These are phyloP conservation scores for Stenopsyche tienmushanensis DNA, from an alignment of 1,140 invertebrate species.

Conservation along the genomic window DNA sequence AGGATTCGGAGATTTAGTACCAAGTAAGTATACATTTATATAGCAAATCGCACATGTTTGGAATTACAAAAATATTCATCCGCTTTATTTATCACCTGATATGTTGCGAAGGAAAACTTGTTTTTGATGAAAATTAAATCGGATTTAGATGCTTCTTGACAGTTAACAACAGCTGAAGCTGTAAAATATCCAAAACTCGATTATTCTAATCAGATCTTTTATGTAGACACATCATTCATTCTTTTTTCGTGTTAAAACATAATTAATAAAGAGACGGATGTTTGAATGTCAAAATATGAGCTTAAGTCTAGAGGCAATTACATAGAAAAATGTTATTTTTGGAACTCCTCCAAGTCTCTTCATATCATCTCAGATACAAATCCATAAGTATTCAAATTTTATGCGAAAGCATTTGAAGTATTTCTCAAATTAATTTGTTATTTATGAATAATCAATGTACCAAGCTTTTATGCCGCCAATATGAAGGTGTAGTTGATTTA, in stretches of 20 bases:
- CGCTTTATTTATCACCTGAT: too few species aligned
- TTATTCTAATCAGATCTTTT: neutral
- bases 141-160: too few species aligned
- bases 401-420: too few species aligned
- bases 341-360: slow-evolving; percentile 24
- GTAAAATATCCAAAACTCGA: neutral
- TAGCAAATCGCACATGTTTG: too few species aligned
- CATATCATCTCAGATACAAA: too few species aligned
- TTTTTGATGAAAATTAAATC: neutral
- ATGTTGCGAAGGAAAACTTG: too few species aligned
- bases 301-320: slow-evolving; percentile 7
- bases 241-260: neutral
- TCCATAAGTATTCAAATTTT: too few species aligned
- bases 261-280: neutral
- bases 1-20: slow-evolving; percentile 89
- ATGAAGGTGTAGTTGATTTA: too few species aligned
- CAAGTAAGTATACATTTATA: slow-evolving; percentile 62
- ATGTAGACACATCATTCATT: neutral
- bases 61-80: too few species aligned
- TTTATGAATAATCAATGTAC: too few species aligned
- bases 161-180: neutral
- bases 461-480: too few species aligned
- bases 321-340: slow-evolving; percentile 29
- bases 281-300: neutral
- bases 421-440: too few species aligned